Base-by-base conservation (phyloP, 2,113 vertebrate species). In the Poeciliopsis turrubarensis region DNA sequence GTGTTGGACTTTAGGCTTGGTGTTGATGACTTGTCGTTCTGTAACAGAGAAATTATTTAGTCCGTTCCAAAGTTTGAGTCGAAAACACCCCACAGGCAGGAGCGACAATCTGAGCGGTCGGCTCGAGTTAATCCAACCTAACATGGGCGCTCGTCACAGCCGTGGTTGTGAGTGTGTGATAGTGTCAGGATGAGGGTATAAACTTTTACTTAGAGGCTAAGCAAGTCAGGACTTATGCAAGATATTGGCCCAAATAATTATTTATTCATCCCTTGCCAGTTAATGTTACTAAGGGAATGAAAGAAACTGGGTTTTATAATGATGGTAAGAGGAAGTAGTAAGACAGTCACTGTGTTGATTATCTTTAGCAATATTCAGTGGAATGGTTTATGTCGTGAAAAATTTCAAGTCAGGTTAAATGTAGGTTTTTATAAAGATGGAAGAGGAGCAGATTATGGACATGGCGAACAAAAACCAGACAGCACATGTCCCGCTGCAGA, bases 11-110 rank as follows among this genome's bases (percentile, higher is more conserved):
- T 99, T 78, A 98, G 95, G 75, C 97, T 97, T 0, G 97, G 97
- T 1, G 97, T 98, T 2, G 96, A 98, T 0, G 97, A 97, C 83
- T 99, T 99, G 91, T 99, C 97, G 0, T 98, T 98, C 97, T 99
- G 87, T 25, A 79, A 77, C 34, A 93, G 62, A 86, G 29, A 86
- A 30, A 27, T 9, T 69, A 39, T 81, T 89, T 74, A n/a, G 54
- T 29, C 31, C 60, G 60, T n/a, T 25, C 39, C 22, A 70, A 32
- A 44, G 63, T 70, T 29, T n/a, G 68, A 85, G 73, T 80, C 61
- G 75, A 65, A 87, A 85, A 83, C 60, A 32, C 68, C 54, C 54
- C 11, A 9, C 39, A 62, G 60, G n/a, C 73, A 85, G 67, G 57
- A 89, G 71, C 77, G 88, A 89, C 82, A 85, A 89, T 88, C 82